Conservation (phyloP, 2,888 invertebrate species). For the Euplexia lucipara region DNA sequence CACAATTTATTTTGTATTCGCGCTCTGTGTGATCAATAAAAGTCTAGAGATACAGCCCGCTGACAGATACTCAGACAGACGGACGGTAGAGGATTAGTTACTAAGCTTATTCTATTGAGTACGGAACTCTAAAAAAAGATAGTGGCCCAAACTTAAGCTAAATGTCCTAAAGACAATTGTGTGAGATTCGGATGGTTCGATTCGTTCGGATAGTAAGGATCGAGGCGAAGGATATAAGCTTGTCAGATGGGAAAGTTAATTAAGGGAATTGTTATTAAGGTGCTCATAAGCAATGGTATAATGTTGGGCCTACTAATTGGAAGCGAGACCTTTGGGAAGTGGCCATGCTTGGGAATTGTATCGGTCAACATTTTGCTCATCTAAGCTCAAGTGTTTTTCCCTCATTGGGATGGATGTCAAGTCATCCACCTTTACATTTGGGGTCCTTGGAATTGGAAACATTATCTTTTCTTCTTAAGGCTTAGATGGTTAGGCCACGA, state of each 20-base stretch:
- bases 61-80: too few relatives aligned
- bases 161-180: slow-evolving; percentile 48
- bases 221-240: slow-evolving; percentile 26
- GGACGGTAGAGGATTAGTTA: too few relatives aligned
- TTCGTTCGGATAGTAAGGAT: slow-evolving; percentile 35
- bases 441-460: too few relatives aligned
- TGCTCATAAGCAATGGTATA: slow-evolving; percentile 34
- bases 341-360: slow-evolving; percentile 8
- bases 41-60: too few relatives aligned
- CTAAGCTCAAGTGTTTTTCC: neutral
- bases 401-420: neutral
- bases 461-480: too few relatives aligned
- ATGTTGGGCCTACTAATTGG: slow-evolving; percentile 42
- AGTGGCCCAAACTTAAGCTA: slow-evolving; percentile 23
- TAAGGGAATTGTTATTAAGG: slow-evolving; percentile 46
- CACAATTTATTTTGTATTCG: too few relatives aligned
- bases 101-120: too few relatives aligned
- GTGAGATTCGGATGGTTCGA: slow-evolving; percentile 48
- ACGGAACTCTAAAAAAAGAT: slow-evolving; percentile 23
- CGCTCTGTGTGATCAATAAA: too few relatives aligned
- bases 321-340: slow-evolving; percentile 25
- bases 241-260: slow-evolving; percentile 45
- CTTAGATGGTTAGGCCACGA: too few relatives aligned
- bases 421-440: neutral
- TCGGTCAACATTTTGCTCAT: slow-evolving; percentile 24